Base-by-base conservation (phyloP, 2,888 invertebrate species). In the Volucella inanis region DNA sequence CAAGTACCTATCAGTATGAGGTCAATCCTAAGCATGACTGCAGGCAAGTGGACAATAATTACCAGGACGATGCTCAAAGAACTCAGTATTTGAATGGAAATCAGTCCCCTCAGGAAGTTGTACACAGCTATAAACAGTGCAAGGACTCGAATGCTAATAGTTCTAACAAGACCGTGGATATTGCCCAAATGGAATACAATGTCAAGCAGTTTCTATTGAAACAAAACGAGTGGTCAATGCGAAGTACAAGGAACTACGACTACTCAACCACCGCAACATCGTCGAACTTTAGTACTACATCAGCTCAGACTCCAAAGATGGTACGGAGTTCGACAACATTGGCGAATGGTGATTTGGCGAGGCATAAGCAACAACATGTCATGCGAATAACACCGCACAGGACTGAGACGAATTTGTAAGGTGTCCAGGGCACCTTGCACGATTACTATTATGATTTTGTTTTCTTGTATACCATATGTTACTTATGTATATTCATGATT, bases 171-270 rank as follows among this genome's bases (percentile, higher is more conserved):
- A 88, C 93, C 9, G 94, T 94, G 87, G 94, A 94, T 90, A 93
- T 95, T 88, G 95, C 95, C 18, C 94, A 95, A 90, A 95, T 95
- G 95, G 95, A 95, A 90, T 95, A 95, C 89, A 95, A 95, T 90
- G 95, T 95, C n/a, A 95, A 95, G 91, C 94, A 95, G 90, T 95
- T 95, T 91, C 91, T 95, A 88, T 93, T 95, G 89, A 95, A 95
- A 87, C 92, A 92, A 72, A 92, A 92, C 75, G 92, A 92, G 87
- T 92, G 92, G 92, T 92, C 92, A 6, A 92, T 92, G 90, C 90
- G 90, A 12, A 89, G 88, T 80, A 76, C 79, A 70, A 82, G 79
- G 64, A 80, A 79, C 15, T 59, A 76, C 47, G 31, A 31, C 6
- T 31, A 31, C 31, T 31, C 31, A 31, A 80, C 76, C 8, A 80